Percentiles rank a stretch among this genome's conserved stretches.
Conservation (phyloP, 2,797 vertebrate species). For the Hybognathus amarus region DNA sequence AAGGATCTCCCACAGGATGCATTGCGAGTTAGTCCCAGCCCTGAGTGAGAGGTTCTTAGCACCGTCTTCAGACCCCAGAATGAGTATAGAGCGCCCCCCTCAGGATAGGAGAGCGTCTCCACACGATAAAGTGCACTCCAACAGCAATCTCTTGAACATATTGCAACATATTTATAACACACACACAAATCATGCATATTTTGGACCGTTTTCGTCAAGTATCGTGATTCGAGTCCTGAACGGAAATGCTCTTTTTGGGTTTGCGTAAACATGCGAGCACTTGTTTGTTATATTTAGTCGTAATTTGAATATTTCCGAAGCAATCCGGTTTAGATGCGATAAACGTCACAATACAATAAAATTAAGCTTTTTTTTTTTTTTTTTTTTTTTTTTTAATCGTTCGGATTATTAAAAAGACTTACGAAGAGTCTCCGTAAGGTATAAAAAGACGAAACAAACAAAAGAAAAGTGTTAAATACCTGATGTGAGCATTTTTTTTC, state of each 20-base stretch:
- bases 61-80: constrained; percentile 67
- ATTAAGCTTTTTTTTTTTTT: neutral
- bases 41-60: constrained; percentile 73
- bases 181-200: constrained; percentile 54
- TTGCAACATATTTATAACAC: constrained; percentile 6
- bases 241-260: constrained; percentile 19
- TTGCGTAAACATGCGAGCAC: constrained; percentile 36
- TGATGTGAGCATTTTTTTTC: constrained; percentile 51
- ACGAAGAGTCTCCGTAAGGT: constrained; percentile 27
- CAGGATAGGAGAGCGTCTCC: constrained; percentile 67
- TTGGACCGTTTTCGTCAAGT: constrained; percentile 53
- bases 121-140: constrained; percentile 73
- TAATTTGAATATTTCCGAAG: neutral
- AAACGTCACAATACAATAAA: constrained; percentile 26
- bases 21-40: constrained; percentile 57
- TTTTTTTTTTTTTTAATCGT: neutral
- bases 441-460: constrained; percentile 47
- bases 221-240: neutral
- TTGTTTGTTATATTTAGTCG: neutral
- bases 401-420: no score
- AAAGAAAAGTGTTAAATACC: constrained; percentile 52
- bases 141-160: constrained; percentile 20
- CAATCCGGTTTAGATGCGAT: neutral
- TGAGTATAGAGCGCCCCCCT: constrained; percentile 20
- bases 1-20: constrained; percentile 31